Percentiles rank a stretch among this genome's conserved stretches.
Conservation (phyloP, 2,797 vertebrate species). For the Tadarida brasiliensis region DNA sequence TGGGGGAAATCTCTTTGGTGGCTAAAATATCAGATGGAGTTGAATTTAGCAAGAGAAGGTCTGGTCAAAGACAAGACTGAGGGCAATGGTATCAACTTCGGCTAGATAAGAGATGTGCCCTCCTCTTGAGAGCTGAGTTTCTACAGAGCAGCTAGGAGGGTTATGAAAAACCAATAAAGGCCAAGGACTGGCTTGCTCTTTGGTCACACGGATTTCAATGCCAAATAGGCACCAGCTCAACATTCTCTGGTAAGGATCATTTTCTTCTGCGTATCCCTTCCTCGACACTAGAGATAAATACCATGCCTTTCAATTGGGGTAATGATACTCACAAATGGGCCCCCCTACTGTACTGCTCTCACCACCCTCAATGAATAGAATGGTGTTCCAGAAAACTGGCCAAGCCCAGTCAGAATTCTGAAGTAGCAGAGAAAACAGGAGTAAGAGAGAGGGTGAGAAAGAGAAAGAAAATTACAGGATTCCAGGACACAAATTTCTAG, state of each 20-base stretch:
- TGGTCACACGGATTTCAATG: not conserved
- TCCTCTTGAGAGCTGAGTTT: not conserved
- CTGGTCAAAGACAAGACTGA: not conserved
- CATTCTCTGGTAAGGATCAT: not conserved
- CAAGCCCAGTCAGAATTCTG: not conserved
- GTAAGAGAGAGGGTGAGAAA: not conserved
- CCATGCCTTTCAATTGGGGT: not conserved
- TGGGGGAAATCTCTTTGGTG: not conserved
- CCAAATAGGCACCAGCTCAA: not conserved
- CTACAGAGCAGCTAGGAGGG: not conserved
- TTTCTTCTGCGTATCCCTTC: not conserved
- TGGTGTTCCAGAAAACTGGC: not conserved
- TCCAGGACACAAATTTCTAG: not conserved
- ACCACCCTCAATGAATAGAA: not conserved
- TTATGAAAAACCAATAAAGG: not conserved
- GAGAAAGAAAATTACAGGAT: not conserved
- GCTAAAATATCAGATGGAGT: not conserved
- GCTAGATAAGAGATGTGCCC: not conserved
- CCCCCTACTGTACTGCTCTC: not conserved
- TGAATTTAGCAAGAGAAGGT: slow-evolving; percentile 5
- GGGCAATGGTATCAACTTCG: not conserved
- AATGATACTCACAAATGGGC: not conserved
- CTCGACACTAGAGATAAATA: slow-evolving; percentile 23
- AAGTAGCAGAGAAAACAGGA: not conserved
- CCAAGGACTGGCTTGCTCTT: not conserved